A percentile compares a stretch with the other conserved stretches of the same genome.
Conservation (phyloP, 2,797 vertebrate species). For the Scyliorhinus canicula region DNA sequence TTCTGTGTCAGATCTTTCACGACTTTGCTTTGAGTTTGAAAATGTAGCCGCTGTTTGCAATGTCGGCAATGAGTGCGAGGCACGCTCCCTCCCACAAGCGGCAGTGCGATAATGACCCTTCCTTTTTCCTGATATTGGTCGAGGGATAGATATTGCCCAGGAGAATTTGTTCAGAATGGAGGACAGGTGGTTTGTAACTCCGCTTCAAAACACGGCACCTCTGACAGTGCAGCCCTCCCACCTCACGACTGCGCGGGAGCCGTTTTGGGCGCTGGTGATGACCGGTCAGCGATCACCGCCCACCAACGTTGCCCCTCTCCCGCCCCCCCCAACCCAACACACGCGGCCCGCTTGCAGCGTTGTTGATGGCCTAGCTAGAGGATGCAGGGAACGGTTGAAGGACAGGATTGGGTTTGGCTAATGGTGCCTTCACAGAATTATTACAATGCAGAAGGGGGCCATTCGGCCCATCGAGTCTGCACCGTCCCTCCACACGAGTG, state of each 20-base stretch:
- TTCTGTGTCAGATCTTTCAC: no score
- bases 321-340: not conserved
- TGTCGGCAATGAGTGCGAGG: not conserved
- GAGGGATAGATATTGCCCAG: not conserved
- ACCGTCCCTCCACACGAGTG: no score
- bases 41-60: not conserved
- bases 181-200: no score
- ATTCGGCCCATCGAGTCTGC: no score
- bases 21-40: no score
- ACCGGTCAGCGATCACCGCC: not conserved
- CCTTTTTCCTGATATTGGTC: not conserved
- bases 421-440: not conserved
- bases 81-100: not conserved
- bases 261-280: no score
- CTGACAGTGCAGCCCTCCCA: not conserved
- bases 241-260: not conserved
- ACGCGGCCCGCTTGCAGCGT: not conserved
- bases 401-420: not conserved
- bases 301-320: no score
- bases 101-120: not conserved
- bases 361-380: no score
- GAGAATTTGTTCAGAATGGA: not conserved
- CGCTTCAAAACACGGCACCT: no score
- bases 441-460: no score
- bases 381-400: not conserved